Evolutionary conservation across 2,888 invertebrate species (phyloP).

Genomic region (Beris morrisii): DNA sequence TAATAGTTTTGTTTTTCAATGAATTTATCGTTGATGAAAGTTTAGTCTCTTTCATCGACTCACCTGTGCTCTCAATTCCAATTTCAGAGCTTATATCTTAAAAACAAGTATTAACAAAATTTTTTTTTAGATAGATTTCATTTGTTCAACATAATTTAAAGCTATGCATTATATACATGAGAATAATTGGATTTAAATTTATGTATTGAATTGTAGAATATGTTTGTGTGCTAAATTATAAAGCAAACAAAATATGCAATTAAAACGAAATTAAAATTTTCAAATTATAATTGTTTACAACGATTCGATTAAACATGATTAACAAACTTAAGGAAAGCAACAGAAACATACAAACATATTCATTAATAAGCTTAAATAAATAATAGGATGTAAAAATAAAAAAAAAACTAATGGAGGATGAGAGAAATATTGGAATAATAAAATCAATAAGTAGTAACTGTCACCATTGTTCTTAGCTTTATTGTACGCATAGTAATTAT

Average conservation of each 20-base stretch:
- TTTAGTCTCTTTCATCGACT: conserved; percentile 26
- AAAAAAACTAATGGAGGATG: conserved; percentile 13
- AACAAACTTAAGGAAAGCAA: conserved; percentile 16
- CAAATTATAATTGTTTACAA: background rate
- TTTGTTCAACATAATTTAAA: background rate
- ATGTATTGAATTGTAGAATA: background rate
- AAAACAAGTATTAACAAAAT: conserved; percentile 33
- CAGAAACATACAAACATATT: conserved; percentile 38
- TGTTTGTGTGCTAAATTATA: background rate
- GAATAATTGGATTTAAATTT: background rate
- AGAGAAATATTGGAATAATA: conserved; percentile 3
- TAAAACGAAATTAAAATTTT: background rate
- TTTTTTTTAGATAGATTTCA: conserved; percentile 5
- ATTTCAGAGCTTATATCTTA: conserved; percentile 36
- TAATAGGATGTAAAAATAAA: conserved; percentile 19
- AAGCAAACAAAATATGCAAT: conserved; percentile 5
- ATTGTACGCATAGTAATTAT: too few relatives aligned
- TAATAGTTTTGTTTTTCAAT: background rate
- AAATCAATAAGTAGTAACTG: background rate
- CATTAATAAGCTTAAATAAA: conserved; percentile 32
- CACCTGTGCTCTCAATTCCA: conserved; percentile 38
- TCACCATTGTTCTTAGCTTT: background rate
- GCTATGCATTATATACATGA: background rate
- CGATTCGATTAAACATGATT: background rate
- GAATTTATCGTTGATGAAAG: conserved; percentile 20